Evolutionary conservation across 64 coral and sea anemone species (phyloP).

Genomic region (Hydrozoanthus tunicans): DNA sequence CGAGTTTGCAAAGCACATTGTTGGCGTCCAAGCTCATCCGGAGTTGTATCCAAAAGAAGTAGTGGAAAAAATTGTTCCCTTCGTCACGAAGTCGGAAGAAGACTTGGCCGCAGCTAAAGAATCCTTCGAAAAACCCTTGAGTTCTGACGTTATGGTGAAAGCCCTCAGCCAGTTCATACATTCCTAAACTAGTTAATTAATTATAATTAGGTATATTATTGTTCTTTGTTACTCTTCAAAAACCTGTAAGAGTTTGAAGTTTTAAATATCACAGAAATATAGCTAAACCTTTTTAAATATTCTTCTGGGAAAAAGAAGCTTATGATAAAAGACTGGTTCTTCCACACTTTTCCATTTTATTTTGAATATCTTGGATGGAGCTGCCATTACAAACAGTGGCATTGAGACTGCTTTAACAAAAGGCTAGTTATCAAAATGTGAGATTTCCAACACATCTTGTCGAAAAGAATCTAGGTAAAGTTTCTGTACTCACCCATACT

Average conservation of each 20-base stretch:
- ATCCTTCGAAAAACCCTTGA: conserved; percentile 37
- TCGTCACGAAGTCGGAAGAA: conserved; percentile 38
- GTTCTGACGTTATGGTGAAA: conserved; percentile 34
- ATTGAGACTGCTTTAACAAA: too few relatives aligned
- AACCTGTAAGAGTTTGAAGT: neutral
- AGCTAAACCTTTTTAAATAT: too few relatives aligned
- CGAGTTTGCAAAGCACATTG: conserved; percentile 60
- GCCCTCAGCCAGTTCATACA: conserved; percentile 45
- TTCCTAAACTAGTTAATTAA: neutral
- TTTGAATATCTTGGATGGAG: too few relatives aligned
- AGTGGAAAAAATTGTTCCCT: conserved; percentile 56
- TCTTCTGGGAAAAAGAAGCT: too few relatives aligned
- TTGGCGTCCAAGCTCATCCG: conserved; percentile 74
- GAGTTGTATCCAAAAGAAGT: conserved; percentile 50
- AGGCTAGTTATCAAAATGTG: too few relatives aligned
- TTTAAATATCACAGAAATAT: too few relatives aligned
- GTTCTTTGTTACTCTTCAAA: neutral
- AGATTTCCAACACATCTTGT: too few relatives aligned
- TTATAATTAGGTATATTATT: neutral
- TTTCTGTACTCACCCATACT: too few relatives aligned
- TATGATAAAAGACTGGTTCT: too few relatives aligned
- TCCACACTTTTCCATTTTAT: too few relatives aligned
- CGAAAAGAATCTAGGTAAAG: too few relatives aligned
- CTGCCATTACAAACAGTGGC: too few relatives aligned
- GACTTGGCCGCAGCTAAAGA: conserved; percentile 14